A percentile compares a stretch with the other conserved stretches of the same genome.
phyloP scores from a whole-genome alignment of 1,140 invertebrate genomes.

The Ctenoplectra terminalis region DNA sequence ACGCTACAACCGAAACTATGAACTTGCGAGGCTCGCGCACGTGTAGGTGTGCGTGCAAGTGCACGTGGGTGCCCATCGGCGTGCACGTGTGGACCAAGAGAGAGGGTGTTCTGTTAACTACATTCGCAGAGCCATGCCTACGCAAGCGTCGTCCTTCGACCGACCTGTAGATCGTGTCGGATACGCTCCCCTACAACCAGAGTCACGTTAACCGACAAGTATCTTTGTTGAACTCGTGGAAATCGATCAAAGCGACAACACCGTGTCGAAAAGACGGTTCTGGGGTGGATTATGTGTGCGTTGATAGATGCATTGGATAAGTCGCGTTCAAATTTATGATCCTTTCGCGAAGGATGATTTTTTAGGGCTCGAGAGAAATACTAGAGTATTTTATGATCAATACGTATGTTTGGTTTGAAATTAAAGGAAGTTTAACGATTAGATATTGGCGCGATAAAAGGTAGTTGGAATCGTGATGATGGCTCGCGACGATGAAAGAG shows the following conservation, averaged over 20 bases:
- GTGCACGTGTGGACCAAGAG: background rate
- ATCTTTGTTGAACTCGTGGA: slow-evolving; percentile 20
- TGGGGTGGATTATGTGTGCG: no score
- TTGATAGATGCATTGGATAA: no score
- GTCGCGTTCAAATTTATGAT: no score
- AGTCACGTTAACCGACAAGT: slow-evolving; percentile 17
- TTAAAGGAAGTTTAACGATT: no score
- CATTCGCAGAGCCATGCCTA: slow-evolving; percentile 7
- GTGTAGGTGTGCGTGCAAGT: background rate
- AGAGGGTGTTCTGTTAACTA: slow-evolving; percentile 48
- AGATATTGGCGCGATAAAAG: no score
- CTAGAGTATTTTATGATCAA: no score
- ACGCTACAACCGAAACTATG: slow-evolving; percentile 82
- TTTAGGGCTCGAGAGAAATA: no score
- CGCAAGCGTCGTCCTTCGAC: slow-evolving; percentile 53
- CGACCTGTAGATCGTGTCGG: slow-evolving; percentile 55
- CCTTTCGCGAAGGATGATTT: no score
- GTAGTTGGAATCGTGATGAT: no score
- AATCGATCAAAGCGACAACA: slow-evolving; percentile 22
- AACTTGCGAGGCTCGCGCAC: slow-evolving; percentile 60
- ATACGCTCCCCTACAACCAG: slow-evolving; percentile 36
- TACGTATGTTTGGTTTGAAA: no score
- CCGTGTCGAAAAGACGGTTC: background rate
- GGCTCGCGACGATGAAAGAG: no score
- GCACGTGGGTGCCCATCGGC: slow-evolving; percentile 23